Percentiles rank a stretch among this genome's conserved stretches.
These are phyloP conservation scores for Microplitis mediator DNA, from an alignment of 1,140 invertebrate species.

Conservation along the genomic window DNA sequence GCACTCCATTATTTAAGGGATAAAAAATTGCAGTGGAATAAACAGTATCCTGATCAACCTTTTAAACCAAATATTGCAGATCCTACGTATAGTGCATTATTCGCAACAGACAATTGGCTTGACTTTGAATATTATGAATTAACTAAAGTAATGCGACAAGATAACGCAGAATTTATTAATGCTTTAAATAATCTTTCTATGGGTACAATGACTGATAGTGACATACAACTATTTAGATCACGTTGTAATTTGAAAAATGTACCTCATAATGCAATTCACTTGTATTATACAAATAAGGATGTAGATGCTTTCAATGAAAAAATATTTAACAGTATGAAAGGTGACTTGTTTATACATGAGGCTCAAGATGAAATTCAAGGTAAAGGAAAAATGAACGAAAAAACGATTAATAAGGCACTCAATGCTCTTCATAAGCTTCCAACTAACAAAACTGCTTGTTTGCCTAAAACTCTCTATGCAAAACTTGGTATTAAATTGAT, in stretches of 20 bases:
- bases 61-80: not conserved
- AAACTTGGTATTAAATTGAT: constrained; percentile 1
- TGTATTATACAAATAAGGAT: not conserved
- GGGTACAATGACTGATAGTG: constrained; percentile 18
- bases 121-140: constrained; percentile 30
- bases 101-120: constrained; percentile 1
- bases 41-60: not conserved
- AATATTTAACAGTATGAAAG: not conserved
- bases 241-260: not conserved
- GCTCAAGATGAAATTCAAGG: not conserved
- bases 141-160: constrained; percentile 36
- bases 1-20: not conserved
- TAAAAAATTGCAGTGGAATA: not conserved
- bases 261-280: not conserved
- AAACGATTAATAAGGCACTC: not conserved
- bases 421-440: not conserved
- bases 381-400: too few relatives aligned
- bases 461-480: not conserved
- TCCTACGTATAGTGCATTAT: not conserved
- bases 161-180: constrained; percentile 29
- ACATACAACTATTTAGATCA: constrained; percentile 6
- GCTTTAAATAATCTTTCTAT: constrained; percentile 34
- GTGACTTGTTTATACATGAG: not conserved
- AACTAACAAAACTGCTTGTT: not conserved
- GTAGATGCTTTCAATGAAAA: not conserved